A percentile compares a stretch with the other conserved stretches of the same genome.
Evolutionary conservation across 1,140 invertebrate species (phyloP).

Genomic region (Diploscapter pachys): DNA sequence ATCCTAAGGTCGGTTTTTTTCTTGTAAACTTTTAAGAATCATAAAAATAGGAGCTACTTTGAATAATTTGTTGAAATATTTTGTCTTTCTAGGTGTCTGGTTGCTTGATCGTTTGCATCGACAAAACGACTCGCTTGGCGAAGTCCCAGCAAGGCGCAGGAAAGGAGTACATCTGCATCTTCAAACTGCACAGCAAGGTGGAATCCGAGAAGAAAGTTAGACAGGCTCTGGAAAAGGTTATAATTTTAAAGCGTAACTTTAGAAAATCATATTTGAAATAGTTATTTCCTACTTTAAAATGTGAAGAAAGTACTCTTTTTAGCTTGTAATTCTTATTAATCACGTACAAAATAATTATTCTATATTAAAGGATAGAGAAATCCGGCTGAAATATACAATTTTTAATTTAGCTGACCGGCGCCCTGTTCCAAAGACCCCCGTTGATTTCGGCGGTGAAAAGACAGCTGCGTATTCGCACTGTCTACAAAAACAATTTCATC

Average conservation of each 20-base stretch:
- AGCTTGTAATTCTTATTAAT: no score
- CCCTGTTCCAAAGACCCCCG: conserved; percentile 95
- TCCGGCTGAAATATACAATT: no score
- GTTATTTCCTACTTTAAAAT: neutral
- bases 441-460: conserved; percentile 97
- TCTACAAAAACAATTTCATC: conserved; percentile 88
- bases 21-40: no score
- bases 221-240: conserved; percentile 59
- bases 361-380: no score
- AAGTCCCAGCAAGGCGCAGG: conserved; percentile 98
- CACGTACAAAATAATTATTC: no score
- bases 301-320: neutral
- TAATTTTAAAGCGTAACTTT: neutral
- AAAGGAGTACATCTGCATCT: conserved; percentile 96
- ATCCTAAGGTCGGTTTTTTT: conserved; percentile 79
- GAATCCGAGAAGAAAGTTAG: conserved; percentile 75
- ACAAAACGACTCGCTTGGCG: conserved; percentile 86
- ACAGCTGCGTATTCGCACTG: conserved; percentile 88
- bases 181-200: conserved; percentile 84
- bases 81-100: conserved; percentile 64
- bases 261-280: neutral
- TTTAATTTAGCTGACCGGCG: conserved; percentile 74
- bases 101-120: conserved; percentile 96
- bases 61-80: neutral
- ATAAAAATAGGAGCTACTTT: no score